Base-by-base conservation (phyloP, 2,797 vertebrate genomes). In the Typhlichthys subterraneus region DNA sequence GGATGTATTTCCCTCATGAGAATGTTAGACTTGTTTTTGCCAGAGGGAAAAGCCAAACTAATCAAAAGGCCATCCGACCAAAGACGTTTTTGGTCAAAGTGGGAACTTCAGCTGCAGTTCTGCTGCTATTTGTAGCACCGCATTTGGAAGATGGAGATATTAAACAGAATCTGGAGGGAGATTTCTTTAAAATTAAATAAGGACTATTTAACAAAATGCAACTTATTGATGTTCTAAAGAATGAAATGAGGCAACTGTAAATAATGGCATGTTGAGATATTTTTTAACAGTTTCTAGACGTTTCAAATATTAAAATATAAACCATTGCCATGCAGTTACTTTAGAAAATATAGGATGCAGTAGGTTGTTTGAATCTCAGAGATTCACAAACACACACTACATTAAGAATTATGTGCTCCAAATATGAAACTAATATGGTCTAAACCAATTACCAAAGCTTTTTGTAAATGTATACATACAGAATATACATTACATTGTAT, bases 21-120 rank as follows among this genome's bases (percentile, higher is more conserved):
- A 67, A 52, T 68, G 68, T 67, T 59, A 71, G 70, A 54, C 12
- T 19, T 68, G 61, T 72, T 70, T 65, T 69, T 83, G 59, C 49
- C 65, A 73, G 63, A 65, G n/a, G 23, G 55, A 66, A 69, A 72
- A 78, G 74, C 13, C 61, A 69, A 45, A 68, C 61, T 65, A 65
- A 73, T 75, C 60, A 69, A 76, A 69, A 69, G 55, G 12, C 54
- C 29, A 63, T 74, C 70, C 13, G 55, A 54, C 8, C 12, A 14
- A 7, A 23, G 11, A 0, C 50, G 11, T 49, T 14, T 49, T 49
- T 49, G 23, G 23, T 38, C 7, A 49, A 52, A 50, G 56, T 45
- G 19, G 19, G 19, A 51, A 13, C 56, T 61, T 62, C 38, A 52
- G 46, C 15, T 14, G 17, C 17, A 11, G 38, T 5, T 42, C 31